Conservation (phyloP, 2,113 vertebrate genomes). For the Cynopterus brachyotis region DNA sequence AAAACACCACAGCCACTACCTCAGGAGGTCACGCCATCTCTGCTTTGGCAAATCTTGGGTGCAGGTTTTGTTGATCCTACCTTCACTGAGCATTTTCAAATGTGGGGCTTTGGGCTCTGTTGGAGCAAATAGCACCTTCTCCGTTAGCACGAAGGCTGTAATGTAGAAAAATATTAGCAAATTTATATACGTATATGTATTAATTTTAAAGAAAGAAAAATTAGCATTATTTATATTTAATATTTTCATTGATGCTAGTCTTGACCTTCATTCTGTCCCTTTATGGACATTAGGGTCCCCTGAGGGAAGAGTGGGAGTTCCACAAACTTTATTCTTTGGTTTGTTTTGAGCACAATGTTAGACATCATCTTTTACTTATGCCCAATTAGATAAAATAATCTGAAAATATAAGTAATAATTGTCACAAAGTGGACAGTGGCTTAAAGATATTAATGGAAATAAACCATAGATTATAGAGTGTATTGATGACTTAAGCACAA, state of each 20-base stretch:
- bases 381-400: not conserved
- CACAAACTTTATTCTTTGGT: not conserved
- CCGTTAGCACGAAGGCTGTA: not conserved
- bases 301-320: not conserved
- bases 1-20: not conserved
- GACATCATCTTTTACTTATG: not conserved
- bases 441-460: not conserved
- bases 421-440: not conserved
- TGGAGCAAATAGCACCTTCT: not conserved
- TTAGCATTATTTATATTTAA: not conserved
- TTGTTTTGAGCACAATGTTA: not conserved
- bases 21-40: not conserved
- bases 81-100: not conserved
- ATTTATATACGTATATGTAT: not conserved
- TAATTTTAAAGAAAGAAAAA: constrained; percentile 1
- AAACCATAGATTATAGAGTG: not conserved
- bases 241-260: not conserved
- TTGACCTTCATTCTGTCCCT: not conserved
- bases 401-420: not conserved
- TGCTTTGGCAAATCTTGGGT: not conserved
- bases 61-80: not conserved
- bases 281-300: not conserved
- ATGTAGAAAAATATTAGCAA: not conserved
- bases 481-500: not conserved
- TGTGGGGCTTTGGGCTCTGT: not conserved